Conservation (phyloP, 2,888 invertebrate species). For the Orthosia gracilis region DNA sequence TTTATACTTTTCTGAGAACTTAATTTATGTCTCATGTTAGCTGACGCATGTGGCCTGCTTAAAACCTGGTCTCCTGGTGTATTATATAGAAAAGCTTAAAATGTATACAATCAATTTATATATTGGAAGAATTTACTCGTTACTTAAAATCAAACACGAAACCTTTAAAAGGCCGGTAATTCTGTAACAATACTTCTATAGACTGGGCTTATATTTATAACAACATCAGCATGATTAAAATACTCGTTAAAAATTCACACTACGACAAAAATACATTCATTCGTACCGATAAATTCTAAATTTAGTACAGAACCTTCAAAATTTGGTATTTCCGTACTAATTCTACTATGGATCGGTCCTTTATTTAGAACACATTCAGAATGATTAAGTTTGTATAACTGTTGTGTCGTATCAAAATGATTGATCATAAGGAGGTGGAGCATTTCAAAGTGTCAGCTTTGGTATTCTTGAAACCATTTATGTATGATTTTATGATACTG, state of each 20-base stretch:
- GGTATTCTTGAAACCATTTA: slow-evolving; percentile 11
- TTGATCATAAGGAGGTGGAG: not conserved
- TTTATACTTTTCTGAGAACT: slow-evolving; percentile 13
- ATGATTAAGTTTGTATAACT: not conserved
- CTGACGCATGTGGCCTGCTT: slow-evolving; percentile 6
- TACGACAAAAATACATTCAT: slow-evolving; percentile 5
- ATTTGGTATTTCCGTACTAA: slow-evolving; percentile 31
- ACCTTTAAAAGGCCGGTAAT: not conserved
- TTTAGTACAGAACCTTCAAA: slow-evolving; percentile 12
- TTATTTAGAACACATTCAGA: slow-evolving; percentile 2
- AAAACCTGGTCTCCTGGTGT: not conserved
- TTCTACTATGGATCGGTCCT: slow-evolving; percentile 9
- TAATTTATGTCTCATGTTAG: not conserved
- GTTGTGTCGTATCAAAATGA: not conserved
- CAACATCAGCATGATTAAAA: slow-evolving; percentile 1
- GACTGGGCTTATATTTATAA: not conserved
- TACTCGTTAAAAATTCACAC: not conserved
- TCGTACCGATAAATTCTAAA: slow-evolving; percentile 13
- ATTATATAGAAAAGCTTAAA: not conserved
- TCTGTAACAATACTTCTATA: not conserved
- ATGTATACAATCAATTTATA: too few species aligned
- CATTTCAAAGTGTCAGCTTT: not conserved
- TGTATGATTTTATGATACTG: not conserved
- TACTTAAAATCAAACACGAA: not conserved
- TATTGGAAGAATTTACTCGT: not conserved